Base-by-base conservation (phyloP, 2,888 invertebrate genomes). In the Acanthosepion pharaonis region DNA sequence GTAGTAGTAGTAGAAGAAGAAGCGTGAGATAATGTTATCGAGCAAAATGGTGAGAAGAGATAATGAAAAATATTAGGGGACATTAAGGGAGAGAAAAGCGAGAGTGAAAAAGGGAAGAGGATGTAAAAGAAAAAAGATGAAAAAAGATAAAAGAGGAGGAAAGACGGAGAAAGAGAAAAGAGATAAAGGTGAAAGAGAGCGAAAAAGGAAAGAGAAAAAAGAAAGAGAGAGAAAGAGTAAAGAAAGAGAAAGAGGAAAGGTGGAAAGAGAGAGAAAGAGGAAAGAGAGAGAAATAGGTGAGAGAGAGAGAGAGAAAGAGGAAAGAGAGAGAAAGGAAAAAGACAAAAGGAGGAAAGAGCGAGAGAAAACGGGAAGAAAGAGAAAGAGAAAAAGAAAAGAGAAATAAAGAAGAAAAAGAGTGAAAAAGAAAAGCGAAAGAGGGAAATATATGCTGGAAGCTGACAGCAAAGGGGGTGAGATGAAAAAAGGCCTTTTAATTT, bases 31-130 rank as follows among this genome's bases (percentile, higher is more conserved):
- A 3, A 42, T 42, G 42, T 42, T 42, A 42, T 42, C 42, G 42
- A 42, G 42, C 42, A 42, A 11, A 33, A 5, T 9, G 15, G 15
- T 2, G 11, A 4, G 33, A 33, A 33, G 11, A n/a, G 78, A 33
- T 8, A n/a, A n/a, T 11, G 78, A 33, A 11, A 33, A 33, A 78
- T 8, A n/a, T n/a, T 1, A n/a, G n/a, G 6, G 9, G n/a, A 9
- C 6, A 78, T 8, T 0, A 78, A n/a, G 9, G 8, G 28, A n/a
- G n/a, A n/a, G 11, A 78, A 8, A 8, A 78, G 8, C 6, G n/a
- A 28, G 9, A 0, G 3, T 0, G 1, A n/a, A n/a, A 9, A 28
- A n/a, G 9, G n/a, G 11, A 9, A 78, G 15, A n/a, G n/a, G 28
- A 11, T 6, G 15, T 6, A 78, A n/a, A n/a, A n/a, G n/a, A 15